Conservation (phyloP, 2,113 vertebrate genomes). For the Orycteropus afer region DNA sequence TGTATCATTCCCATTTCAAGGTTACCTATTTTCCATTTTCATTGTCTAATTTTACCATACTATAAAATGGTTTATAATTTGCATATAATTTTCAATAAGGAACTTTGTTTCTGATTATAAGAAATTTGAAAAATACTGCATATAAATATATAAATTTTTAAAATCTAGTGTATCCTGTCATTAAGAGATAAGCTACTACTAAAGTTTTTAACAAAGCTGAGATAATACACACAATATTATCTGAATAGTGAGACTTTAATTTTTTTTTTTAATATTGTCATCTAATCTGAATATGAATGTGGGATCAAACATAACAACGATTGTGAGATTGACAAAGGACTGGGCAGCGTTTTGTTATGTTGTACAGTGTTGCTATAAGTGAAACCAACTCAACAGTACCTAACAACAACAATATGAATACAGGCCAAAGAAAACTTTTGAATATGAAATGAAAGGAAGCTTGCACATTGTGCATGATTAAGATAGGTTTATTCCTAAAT, state of each 20-base stretch:
- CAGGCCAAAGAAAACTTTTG: not conserved
- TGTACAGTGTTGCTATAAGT: too few relatives aligned
- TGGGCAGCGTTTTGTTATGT: not conserved
- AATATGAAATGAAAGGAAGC: not conserved
- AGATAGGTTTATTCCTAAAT: not conserved
- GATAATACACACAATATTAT: not conserved
- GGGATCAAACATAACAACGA: too few relatives aligned
- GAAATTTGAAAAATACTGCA: not conserved
- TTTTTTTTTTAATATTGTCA: not conserved
- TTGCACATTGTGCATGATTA: not conserved
- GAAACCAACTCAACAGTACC: too few relatives aligned
- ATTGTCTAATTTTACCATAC: not conserved
- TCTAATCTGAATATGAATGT: not conserved
- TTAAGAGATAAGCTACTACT: not conserved
- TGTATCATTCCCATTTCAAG: not conserved
- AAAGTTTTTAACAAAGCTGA: not conserved
- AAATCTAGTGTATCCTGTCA: not conserved
- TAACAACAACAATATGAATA: not conserved
- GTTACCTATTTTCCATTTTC: not conserved
- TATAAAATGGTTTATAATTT: constrained; percentile 16
- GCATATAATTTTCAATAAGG: not conserved
- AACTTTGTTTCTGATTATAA: not conserved
- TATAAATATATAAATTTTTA: not conserved
- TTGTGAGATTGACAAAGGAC: too few relatives aligned
- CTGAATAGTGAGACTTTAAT: constrained; percentile 4